Evolutionary conservation across 2,888 invertebrate species (phyloP).

Genomic region (Cosmia trapezina): DNA sequence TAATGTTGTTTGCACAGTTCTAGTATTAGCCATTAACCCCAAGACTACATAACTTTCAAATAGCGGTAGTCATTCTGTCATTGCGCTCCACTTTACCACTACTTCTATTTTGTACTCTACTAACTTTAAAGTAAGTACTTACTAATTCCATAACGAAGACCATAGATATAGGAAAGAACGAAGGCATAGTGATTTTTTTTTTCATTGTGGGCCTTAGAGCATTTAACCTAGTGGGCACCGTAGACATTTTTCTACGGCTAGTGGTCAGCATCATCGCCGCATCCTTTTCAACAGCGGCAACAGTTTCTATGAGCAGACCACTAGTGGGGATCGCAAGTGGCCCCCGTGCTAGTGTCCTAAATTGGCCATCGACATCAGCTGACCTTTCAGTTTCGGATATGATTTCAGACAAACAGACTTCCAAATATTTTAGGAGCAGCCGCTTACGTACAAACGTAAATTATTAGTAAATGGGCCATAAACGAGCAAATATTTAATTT

Average conservation of each 20-base stretch:
- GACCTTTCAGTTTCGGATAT: not conserved
- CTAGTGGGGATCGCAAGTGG: not conserved
- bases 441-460: slow-evolving; percentile 40
- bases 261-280: too few species aligned
- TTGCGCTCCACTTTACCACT: not conserved
- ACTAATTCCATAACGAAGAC: not conserved
- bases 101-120: not conserved
- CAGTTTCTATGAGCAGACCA: not conserved
- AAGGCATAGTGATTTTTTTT: too few species aligned
- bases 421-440: slow-evolving; percentile 37
- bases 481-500: slow-evolving; percentile 47
- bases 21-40: not conserved
- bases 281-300: too few species aligned
- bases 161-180: too few species aligned
- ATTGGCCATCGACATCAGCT: not conserved
- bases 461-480: slow-evolving; percentile 40
- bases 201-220: too few species aligned
- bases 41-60: not conserved
- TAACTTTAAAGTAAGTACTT: not conserved
- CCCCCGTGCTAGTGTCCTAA: not conserved
- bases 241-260: too few species aligned
- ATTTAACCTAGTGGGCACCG: too few species aligned
- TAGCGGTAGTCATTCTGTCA: too few species aligned
- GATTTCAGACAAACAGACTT: slow-evolving; percentile 20
- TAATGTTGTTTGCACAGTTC: slow-evolving; percentile 19